phyloP scores from a whole-genome alignment of 2,113 vertebrate genomes.

The Gobiocypris rarus region DNA sequence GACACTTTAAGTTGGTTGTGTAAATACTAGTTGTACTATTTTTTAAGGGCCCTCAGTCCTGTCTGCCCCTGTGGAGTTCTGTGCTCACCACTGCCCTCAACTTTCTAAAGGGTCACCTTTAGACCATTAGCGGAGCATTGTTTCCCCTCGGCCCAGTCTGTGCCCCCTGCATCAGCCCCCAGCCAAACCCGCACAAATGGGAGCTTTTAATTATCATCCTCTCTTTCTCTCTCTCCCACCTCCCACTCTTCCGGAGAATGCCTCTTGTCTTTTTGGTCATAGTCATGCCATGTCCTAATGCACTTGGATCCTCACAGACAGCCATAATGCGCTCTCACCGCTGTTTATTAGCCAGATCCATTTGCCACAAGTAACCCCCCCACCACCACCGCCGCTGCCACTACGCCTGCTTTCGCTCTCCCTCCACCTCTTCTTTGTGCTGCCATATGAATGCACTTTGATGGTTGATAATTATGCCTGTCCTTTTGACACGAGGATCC shows the following conservation, averaged over 20 bases:
- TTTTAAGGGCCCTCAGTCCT: slow-evolving; percentile 3
- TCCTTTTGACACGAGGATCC: slow-evolving; percentile 99
- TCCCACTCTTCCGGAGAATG: slow-evolving; percentile 51
- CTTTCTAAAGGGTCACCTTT: slow-evolving; percentile 77
- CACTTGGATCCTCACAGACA: slow-evolving; percentile 82
- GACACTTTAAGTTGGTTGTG: not conserved
- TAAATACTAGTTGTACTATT: not conserved
- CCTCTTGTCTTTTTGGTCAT: slow-evolving; percentile 71
- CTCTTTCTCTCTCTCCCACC: slow-evolving; percentile 61
- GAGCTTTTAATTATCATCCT: slow-evolving; percentile 82
- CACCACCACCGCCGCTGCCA: slow-evolving; percentile 14
- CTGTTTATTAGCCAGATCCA: slow-evolving; percentile 93
- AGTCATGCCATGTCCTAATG: slow-evolving; percentile 86
- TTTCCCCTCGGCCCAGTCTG: slow-evolving; percentile 42
- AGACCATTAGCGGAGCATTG: slow-evolving; percentile 54
- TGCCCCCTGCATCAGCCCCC: slow-evolving; percentile 30
- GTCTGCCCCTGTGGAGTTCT: not conserved
- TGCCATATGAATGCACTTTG: slow-evolving; percentile 98
- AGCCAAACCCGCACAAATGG: slow-evolving; percentile 73
- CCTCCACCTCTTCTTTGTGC: slow-evolving; percentile 84
- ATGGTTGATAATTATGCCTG: slow-evolving; percentile 98
- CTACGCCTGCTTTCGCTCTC: slow-evolving; percentile 70
- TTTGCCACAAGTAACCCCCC: slow-evolving; percentile 81
- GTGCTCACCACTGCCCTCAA: slow-evolving; percentile 72
- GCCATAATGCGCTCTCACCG: slow-evolving; percentile 86